Evolutionary conservation across 2,113 vertebrate species (phyloP), one percentile per base, ranked within the genome.

Genomic region (Anguilla rostrata): DNA sequence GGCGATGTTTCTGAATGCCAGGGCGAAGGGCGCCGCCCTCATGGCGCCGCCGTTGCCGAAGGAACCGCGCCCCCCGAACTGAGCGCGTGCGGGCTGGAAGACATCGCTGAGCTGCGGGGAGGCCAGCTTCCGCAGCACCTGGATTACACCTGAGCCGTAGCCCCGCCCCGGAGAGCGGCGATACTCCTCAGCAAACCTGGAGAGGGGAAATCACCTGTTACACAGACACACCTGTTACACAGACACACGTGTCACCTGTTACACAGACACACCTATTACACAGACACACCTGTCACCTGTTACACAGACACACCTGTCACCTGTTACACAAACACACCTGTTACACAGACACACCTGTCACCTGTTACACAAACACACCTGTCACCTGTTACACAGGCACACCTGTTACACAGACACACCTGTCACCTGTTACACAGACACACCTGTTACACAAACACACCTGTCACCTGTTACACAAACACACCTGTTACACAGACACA

Each of bases 21-120:
- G 92, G 0, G 98, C 91, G 29, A 99, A 96, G 83, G 97, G 97
- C 0, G 97, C 97, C 0, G 97, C 97, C 91, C 98, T 96, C 98
- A 99, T 99, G 88, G 98, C 98, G 0, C 98, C 98, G 0, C 98
- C 98, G 0, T 99, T 99, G 18, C 98, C 98, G 0, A 98, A 99
- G 84, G 98, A 99, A 81, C 98, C 98, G 0, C 97, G 96, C 15
- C 98, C 98, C 0, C 97, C 97, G 83, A 99, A 99, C 94, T 99
- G 98, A 87, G 97, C 96, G 81, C 96, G 95, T 0, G 98, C 98
- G 0, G 98, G 98, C 90, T 98, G 97, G 86, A 97, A 99, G 66
- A 99, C 97, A 0, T 98, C 97, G 0, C 4, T 95, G 86, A 98
- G 97, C 56, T 97, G 96, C 71, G 97, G 96, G 63, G 95, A 97